Conservation (phyloP, 2,888 invertebrate species). For the Homarus gammarus region DNA sequence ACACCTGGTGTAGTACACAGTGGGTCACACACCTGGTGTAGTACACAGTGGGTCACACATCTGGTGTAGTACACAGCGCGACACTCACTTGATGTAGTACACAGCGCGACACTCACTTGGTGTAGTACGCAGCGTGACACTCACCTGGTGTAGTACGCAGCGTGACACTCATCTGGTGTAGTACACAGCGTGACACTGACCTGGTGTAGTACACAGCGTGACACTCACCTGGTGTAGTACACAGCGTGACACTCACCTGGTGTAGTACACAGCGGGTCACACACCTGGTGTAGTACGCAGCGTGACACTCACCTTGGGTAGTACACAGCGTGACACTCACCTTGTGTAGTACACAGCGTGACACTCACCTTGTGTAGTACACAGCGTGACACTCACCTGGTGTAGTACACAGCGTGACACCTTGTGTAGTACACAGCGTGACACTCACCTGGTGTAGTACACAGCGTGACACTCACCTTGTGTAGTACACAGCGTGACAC, state of each 20-base stretch:
- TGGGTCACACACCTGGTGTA: too few relatives aligned
- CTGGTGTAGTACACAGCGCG: too few relatives aligned
- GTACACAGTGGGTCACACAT: too few relatives aligned
- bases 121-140: not conserved
- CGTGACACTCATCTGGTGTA: too few relatives aligned
- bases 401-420: conserved; percentile 84
- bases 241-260: conserved; percentile 80
- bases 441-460: conserved; percentile 86
- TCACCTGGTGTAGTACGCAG: conserved; percentile 88
- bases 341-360: not conserved
- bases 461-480: too few relatives aligned
- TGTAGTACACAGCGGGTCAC: too few relatives aligned
- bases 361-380: conserved; percentile 85
- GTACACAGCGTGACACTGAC: not conserved
- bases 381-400: conserved; percentile 80
- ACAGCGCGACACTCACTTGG: too few relatives aligned
- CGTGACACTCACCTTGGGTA: conserved; percentile 78
- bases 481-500: not conserved
- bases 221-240: too few relatives aligned
- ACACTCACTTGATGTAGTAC: too few relatives aligned
- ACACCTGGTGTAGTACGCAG: not conserved
- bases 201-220: conserved; percentile 90
- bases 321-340: too few relatives aligned
- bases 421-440: not conserved
- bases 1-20: too few relatives aligned